Evolutionary conservation across 2,888 invertebrate genomes (phyloP), one percentile per base, ranked within the genome.

Genomic region (Deilephila porcellus): DNA sequence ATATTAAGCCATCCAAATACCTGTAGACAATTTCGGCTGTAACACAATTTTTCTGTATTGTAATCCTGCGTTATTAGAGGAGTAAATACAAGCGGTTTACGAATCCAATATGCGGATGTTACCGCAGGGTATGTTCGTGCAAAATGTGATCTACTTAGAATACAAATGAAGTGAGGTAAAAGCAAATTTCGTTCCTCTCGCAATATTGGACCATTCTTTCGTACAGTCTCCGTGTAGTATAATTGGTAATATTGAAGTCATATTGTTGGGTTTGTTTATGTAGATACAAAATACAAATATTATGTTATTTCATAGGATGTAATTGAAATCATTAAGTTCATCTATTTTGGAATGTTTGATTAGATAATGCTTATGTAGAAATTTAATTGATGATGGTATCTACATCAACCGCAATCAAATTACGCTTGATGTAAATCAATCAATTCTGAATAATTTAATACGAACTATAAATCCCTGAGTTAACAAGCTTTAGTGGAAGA

Each of bases 91-190:
- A 71, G 62, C 37, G 70, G 56, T 73, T 73, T 71, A 70, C 34
- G 73, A 70, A 75, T 73, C 70, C 73, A 75, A 75, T 75, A 73
- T 73, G 71, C 62, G 73, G 71, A 71, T 73, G 71, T 70, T 70
- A 73, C 73, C 72, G 71, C 53, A 53, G 34, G 71, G 71, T 37
- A 71, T 73, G 37, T 71, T 73, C 63, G 64, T 73, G 62, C 71
- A 71, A 71, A 71, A 37, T 73, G 71, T 60, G 73, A 71, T 56
- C 70, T 73, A 71, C 56, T 71, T 71, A 71, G 71, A 73, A 73
- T 73, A 73, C 71, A 71, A 71, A 73, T 73, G 73, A 73, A 62
- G 62, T 71, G 71, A 73, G 67, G 67, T 73, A 67, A 73, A 70
- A 62, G 71, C 63, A 71, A 63, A 53, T 71, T 71, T 63, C 62